These are phyloP conservation scores for Epistrophella euchroma DNA, from an alignment of 2,888 invertebrate genomes.

Conservation along the genomic window DNA sequence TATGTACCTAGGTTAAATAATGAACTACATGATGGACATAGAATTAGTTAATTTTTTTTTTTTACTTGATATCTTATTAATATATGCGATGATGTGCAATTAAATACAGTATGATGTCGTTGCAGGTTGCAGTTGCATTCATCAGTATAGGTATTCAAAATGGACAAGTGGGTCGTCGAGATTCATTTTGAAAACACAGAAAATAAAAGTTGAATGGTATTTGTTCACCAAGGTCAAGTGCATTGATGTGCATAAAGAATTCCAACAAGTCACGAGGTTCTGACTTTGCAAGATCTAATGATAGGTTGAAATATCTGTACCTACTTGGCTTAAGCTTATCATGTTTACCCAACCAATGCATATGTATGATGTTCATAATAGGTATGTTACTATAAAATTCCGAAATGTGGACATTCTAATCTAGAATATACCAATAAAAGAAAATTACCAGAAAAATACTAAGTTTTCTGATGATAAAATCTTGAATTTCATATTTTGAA, in stretches of 20 bases:
- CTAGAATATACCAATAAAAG: too few species aligned
- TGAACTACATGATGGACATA: constrained; percentile 24
- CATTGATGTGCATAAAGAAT: constrained; percentile 59
- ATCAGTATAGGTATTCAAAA: constrained; percentile 55
- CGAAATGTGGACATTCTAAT: too few species aligned
- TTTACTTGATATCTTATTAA: constrained; percentile 16
- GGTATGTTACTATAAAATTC: too few species aligned
- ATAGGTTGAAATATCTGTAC: background rate
- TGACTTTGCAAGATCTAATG: constrained; percentile 10
- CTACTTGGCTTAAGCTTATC: background rate
- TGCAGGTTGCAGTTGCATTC: constrained; percentile 49
- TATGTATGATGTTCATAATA: too few species aligned
- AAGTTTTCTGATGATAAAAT: too few species aligned
- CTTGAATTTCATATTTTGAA: too few species aligned
- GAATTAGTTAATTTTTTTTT: too few species aligned
- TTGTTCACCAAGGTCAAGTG: constrained; percentile 69
- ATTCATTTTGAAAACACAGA: constrained; percentile 60
- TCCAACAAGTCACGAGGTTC: constrained; percentile 65
- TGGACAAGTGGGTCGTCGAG: constrained; percentile 70
- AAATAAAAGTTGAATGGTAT: constrained; percentile 64
- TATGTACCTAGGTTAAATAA: constrained; percentile 27
- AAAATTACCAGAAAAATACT: too few species aligned
- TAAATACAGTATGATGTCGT: constrained; percentile 22
- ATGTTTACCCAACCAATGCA: too few species aligned
- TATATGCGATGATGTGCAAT: background rate